phyloP scores from a whole-genome alignment of 2,797 vertebrate species.

The Fistularia tabacaria region DNA sequence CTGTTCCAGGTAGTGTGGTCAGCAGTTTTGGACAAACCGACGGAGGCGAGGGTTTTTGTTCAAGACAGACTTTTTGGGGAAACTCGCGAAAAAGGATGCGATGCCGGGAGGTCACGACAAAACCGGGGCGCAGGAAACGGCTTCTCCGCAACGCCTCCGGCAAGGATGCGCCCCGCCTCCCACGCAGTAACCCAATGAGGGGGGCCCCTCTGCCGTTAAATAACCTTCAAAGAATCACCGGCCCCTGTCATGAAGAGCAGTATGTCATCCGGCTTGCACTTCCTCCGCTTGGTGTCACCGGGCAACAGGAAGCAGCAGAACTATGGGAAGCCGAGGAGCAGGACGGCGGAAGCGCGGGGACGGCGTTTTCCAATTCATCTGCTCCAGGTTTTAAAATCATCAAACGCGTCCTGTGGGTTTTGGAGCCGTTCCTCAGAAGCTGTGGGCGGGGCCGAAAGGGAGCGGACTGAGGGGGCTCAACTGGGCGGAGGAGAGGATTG shows the following conservation, averaged over 20 bases:
- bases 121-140: constrained; percentile 10
- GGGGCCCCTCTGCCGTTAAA: constrained; percentile 34
- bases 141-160: constrained; percentile 27
- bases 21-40: constrained; percentile 15
- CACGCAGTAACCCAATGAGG: constrained; percentile 45
- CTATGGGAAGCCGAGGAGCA: constrained; percentile 6
- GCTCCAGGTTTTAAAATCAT: constrained; percentile 31
- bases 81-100: constrained; percentile 18
- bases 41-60: constrained; percentile 6
- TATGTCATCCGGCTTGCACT: constrained; percentile 33
- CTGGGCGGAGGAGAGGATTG: constrained; percentile 6
- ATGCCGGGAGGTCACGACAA: constrained; percentile 7
- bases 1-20: no score
- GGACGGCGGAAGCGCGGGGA: constrained; percentile 12
- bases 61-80: constrained; percentile 3
- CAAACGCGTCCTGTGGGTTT: constrained; percentile 22
- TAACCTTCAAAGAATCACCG: constrained; percentile 42
- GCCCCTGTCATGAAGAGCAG: constrained; percentile 48
- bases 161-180: constrained; percentile 31
- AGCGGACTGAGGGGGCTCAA: constrained; percentile 14
- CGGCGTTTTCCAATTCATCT: constrained; percentile 14
- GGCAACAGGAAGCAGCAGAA: constrained; percentile 21
- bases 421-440: constrained; percentile 25
- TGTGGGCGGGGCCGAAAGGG: constrained; percentile 18
- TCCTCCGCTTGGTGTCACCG: constrained; percentile 43